Base-by-base conservation (phyloP, 1,140 invertebrate genomes). In the Rhizoglyphus robini region DNA sequence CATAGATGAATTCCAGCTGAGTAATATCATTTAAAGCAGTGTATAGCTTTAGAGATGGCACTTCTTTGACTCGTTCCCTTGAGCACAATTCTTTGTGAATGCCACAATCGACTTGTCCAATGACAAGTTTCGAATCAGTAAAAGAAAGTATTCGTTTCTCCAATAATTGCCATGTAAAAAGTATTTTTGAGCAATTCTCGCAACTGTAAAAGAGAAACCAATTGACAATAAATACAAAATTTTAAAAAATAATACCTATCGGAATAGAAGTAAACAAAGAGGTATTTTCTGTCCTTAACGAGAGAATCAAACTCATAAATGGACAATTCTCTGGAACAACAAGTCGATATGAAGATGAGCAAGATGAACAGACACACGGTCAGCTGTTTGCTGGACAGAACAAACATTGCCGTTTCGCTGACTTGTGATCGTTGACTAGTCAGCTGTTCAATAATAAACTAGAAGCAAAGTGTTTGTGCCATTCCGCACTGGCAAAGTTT, bases 241-340 rank as follows among this genome's bases (percentile, higher is more conserved):
- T n/a, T n/a, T 18, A 2, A 58, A 34, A 3, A 58, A 58, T 23
- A 13, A n/a, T 60, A 27, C 31, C 5, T 54, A 8, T 25, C 51
- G 23, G 58, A 60, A 46, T 60, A 32, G 30, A 60, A 60, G 13
- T 34, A 60, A 3, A 60, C 30, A 15, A 60, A 60, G 2, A 60
- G 58, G 29, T 60, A 32, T 27, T 60, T 60, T 46, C 29, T 13
- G 13, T 34, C 11, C 36, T 60, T 60, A 34, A n/a, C n/a, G 18
- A 15, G 29, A 3, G 31, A 13, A 60, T 60, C 58, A 60, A 60
- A 60, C 2, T 60, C 58, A 46, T 34, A 23, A 3, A 11, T 32
- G 25, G 27, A 2, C 29, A 58, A 34, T 11, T 58, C 54, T 32
- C 29, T 58, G 2, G 54, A 29, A n/a, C n/a, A n/a, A n/a, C n/a